Percentiles rank a stretch among this genome's conserved stretches.
phyloP scores from a whole-genome alignment of 2,888 invertebrate genomes.

The Boloria selene region DNA sequence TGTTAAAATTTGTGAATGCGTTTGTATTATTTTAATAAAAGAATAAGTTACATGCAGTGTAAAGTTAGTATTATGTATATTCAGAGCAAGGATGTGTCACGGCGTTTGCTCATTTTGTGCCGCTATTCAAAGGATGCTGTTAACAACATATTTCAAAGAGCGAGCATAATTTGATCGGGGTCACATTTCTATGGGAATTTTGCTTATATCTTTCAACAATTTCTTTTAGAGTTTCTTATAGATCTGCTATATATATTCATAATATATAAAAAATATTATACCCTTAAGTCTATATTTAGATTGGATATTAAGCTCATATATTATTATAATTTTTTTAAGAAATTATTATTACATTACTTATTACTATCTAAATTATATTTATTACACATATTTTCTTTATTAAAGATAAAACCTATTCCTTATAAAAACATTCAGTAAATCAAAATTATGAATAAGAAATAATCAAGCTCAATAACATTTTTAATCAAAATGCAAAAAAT shows the following conservation, averaged over 20 bases:
- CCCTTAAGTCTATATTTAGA: no score
- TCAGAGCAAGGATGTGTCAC: slow-evolving; percentile 70
- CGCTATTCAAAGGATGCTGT: slow-evolving; percentile 78
- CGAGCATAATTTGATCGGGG: slow-evolving; percentile 80
- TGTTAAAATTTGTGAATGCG: slow-evolving; percentile 49
- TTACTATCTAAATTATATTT: no score
- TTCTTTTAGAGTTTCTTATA: slow-evolving; percentile 18
- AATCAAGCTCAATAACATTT: slow-evolving; percentile 32
- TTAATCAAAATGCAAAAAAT: slow-evolving; percentile 54
- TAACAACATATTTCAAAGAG: slow-evolving; percentile 80
- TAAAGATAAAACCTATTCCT: no score
- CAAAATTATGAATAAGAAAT: neutral
- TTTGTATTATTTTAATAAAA: slow-evolving; percentile 70
- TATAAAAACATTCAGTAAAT: neutral
- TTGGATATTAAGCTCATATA: no score
- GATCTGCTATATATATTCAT: neutral
- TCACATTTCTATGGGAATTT: slow-evolving; percentile 76
- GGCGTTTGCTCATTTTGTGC: slow-evolving; percentile 78
- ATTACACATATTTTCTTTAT: no score
- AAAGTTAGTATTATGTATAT: slow-evolving; percentile 74
- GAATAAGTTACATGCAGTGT: slow-evolving; percentile 70
- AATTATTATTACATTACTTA: no score
- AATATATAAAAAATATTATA: no score
- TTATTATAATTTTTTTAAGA: no score
- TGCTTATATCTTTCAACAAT: slow-evolving; percentile 44